These are phyloP conservation scores for Chelon labrosus DNA, from an alignment of 2,797 vertebrate genomes.

Conservation along the genomic window DNA sequence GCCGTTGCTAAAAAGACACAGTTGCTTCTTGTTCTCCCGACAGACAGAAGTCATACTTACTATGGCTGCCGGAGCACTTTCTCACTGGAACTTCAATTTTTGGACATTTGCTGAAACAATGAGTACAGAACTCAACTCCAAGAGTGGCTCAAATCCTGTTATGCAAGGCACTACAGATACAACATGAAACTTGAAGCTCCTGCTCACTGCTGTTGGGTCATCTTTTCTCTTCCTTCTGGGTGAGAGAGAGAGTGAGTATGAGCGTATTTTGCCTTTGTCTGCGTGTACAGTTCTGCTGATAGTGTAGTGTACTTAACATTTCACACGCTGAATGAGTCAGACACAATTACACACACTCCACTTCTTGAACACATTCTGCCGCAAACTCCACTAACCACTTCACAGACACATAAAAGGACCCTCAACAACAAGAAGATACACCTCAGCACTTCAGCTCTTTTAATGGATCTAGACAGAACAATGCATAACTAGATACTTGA, in stretches of 20 bases:
- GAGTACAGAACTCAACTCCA: neutral
- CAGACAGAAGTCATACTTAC: neutral
- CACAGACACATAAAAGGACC: slow-evolving; percentile 19
- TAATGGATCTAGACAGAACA: slow-evolving; percentile 33
- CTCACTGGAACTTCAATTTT: neutral
- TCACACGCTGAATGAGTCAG: slow-evolving; percentile 56
- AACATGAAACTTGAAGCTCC: slow-evolving; percentile 19
- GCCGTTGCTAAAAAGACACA: neutral
- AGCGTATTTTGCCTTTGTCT: slow-evolving; percentile 26
- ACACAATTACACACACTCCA: slow-evolving; percentile 48
- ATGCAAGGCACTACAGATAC: slow-evolving; percentile 4
- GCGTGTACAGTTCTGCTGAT: slow-evolving; percentile 27
- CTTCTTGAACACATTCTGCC: slow-evolving; percentile 32
- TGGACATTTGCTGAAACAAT: neutral
- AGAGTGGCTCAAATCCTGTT: slow-evolving; percentile 7
- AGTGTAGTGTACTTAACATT: slow-evolving; percentile 35
- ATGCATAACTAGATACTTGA: slow-evolving; percentile 19
- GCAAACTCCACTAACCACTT: slow-evolving; percentile 31
- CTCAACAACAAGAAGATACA: slow-evolving; percentile 28
- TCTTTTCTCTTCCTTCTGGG: slow-evolving; percentile 28
- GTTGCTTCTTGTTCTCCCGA: neutral
- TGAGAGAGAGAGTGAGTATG: slow-evolving; percentile 19
- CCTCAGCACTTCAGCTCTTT: slow-evolving; percentile 35
- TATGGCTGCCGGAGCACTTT: neutral
- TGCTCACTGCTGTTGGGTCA: slow-evolving; percentile 1